phyloP scores from a whole-genome alignment of 2,888 invertebrate genomes.

The Aethes cnicana region DNA sequence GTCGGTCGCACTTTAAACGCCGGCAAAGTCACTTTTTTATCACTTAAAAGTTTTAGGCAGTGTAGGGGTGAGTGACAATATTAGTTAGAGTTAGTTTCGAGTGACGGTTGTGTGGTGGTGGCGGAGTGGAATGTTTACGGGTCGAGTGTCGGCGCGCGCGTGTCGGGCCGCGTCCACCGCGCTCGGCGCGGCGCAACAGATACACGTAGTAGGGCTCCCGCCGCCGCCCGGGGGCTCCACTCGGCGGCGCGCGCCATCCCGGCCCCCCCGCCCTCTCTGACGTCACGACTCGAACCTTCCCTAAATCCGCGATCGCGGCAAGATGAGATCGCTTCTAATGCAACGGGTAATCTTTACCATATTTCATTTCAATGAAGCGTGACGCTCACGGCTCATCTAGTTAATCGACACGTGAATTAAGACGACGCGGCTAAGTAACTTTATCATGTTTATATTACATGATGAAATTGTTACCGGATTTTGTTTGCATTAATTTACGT shows the following conservation, averaged over 20 bases:
- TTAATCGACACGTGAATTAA: slow-evolving; percentile 19
- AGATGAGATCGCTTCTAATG: slow-evolving; percentile 54
- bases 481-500: too few species aligned
- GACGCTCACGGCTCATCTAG: slow-evolving; percentile 11
- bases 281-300: slow-evolving; percentile 72
- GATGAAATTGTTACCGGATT: background rate
- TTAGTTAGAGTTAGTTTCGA: slow-evolving; percentile 36
- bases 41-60: slow-evolving; percentile 14
- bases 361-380: slow-evolving; percentile 17
- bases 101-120: slow-evolving; percentile 34
- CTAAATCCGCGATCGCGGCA: slow-evolving; percentile 52
- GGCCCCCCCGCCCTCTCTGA: slow-evolving; percentile 53
- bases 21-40: slow-evolving; percentile 45
- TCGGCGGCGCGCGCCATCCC: slow-evolving; percentile 59
- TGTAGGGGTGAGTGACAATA: slow-evolving; percentile 3
- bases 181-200: slow-evolving; percentile 70
- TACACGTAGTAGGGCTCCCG: slow-evolving; percentile 43
- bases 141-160: slow-evolving; percentile 51
- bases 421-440: slow-evolving; percentile 3
- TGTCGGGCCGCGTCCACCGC: slow-evolving; percentile 62
- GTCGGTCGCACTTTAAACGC: slow-evolving; percentile 47
- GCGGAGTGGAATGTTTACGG: slow-evolving; percentile 68
- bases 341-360: slow-evolving; percentile 48
- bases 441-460: slow-evolving; percentile 4
- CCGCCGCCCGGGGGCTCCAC: slow-evolving; percentile 41